These are phyloP conservation scores for Helicoverpa assulta DNA, from an alignment of 2,888 invertebrate species.

Conservation along the genomic window DNA sequence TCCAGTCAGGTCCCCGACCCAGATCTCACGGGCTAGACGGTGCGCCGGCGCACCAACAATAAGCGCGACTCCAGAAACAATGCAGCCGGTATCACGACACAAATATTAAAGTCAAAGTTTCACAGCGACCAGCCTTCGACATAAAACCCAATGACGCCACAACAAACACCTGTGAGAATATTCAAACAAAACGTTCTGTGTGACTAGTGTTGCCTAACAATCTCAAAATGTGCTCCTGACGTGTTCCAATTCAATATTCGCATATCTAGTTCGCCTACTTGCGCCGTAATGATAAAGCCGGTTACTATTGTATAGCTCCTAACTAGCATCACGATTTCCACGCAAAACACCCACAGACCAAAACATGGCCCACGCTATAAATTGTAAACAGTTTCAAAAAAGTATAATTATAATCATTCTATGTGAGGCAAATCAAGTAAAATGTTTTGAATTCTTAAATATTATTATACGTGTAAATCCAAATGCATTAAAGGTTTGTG, in stretches of 20 bases:
- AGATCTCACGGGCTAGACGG: conserved; percentile 85
- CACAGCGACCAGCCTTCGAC: conserved; percentile 87
- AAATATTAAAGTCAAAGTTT: conserved; percentile 84
- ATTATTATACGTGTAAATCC: conserved; percentile 39
- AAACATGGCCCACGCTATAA: conserved; percentile 33
- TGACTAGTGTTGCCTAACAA: conserved; percentile 68
- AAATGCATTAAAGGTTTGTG: conserved; percentile 52
- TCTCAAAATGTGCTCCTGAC: conserved; percentile 61
- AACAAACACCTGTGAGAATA: conserved; percentile 88
- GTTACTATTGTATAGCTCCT: conserved; percentile 48
- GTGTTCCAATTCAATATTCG: conserved; percentile 60
- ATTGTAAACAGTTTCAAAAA: conserved; percentile 30
- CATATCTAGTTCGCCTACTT: conserved; percentile 60
- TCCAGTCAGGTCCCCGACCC: conserved; percentile 83
- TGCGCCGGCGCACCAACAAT: conserved; percentile 77
- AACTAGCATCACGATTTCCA: conserved; percentile 31
- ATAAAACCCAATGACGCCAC: conserved; percentile 85
- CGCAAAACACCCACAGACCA: conserved; percentile 57
- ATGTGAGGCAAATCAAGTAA: neutral
- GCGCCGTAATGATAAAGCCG: conserved; percentile 51
- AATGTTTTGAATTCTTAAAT: conserved; percentile 23
- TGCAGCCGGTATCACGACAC: conserved; percentile 83
- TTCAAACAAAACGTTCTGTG: conserved; percentile 78
- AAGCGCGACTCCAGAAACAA: conserved; percentile 81
- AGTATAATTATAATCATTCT: conserved; percentile 28